Percentiles rank a stretch among this genome's conserved stretches.
Evolutionary conservation across 2,797 vertebrate species (phyloP).

Genomic region (Peromyscus aztecus): DNA sequence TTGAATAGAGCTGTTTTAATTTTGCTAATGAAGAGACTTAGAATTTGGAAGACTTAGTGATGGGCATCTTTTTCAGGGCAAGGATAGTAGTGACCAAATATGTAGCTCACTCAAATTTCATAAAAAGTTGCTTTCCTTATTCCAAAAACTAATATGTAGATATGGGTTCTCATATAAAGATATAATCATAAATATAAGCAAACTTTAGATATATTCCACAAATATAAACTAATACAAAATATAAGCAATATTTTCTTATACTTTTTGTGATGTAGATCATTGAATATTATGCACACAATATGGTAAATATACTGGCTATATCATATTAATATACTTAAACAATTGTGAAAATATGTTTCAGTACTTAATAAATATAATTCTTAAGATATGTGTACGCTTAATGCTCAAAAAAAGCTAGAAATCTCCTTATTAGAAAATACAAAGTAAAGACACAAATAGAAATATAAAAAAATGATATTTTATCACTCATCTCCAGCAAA

Average conservation of each 20-base stretch:
- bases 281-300: neutral
- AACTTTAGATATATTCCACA: neutral
- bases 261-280: neutral
- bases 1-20: neutral
- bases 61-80: neutral
- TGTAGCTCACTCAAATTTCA: neutral
- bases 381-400: neutral
- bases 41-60: neutral
- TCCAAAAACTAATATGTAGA: neutral
- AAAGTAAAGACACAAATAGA: neutral
- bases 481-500: neutral
- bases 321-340: neutral
- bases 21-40: slow-evolving; percentile 42
- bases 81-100: neutral
- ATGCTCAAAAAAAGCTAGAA: neutral
- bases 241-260: neutral
- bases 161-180: neutral
- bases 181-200: neutral
- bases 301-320: neutral
- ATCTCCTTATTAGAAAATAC: neutral
- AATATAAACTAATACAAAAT: neutral
- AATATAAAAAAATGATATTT: neutral
- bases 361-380: neutral
- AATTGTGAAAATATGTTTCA: neutral
- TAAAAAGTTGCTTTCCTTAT: neutral